These are phyloP conservation scores for Uria aalge DNA, from an alignment of 2,113 vertebrate genomes.

Conservation along the genomic window DNA sequence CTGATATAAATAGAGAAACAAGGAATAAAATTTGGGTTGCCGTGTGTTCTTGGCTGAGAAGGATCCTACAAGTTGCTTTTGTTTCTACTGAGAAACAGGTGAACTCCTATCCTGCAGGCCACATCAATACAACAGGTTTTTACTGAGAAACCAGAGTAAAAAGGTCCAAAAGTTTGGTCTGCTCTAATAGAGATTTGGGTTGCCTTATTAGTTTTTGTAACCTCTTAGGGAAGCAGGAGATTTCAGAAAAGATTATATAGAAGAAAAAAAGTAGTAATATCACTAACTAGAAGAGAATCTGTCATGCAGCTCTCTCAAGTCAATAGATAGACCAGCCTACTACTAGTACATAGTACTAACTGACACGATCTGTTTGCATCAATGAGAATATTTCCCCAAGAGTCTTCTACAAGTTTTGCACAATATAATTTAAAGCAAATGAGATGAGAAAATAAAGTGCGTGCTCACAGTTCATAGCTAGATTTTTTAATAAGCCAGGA, in stretches of 20 bases:
- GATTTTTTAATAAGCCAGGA: not conserved
- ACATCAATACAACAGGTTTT: not conserved
- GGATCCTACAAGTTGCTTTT: not conserved
- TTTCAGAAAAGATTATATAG: not conserved
- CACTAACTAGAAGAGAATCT: not conserved
- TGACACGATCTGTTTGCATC: not conserved
- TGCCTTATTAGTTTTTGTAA: not conserved
- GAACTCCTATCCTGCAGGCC: not conserved
- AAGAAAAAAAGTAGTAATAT: rapidly evolving
- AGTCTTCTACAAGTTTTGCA: not conserved
- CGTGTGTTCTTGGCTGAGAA: not conserved
- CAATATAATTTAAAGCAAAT: not conserved
- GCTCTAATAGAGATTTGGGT: not conserved
- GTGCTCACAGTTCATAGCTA: not conserved
- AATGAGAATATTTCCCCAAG: not conserved
- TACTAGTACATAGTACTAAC: not conserved
- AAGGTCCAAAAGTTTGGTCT: not conserved
- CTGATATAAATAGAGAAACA: not conserved
- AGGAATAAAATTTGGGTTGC: not conserved
- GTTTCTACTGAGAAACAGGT: not conserved
- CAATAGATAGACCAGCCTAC: not conserved
- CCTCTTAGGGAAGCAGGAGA: not conserved
- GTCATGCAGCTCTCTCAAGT: not conserved
- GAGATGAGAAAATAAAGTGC: not conserved
- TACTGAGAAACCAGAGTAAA: not conserved